Percentiles rank a stretch among this genome's conserved stretches.
phyloP scores from a whole-genome alignment of 1,140 invertebrate genomes.

The Bicyclus anynana region DNA sequence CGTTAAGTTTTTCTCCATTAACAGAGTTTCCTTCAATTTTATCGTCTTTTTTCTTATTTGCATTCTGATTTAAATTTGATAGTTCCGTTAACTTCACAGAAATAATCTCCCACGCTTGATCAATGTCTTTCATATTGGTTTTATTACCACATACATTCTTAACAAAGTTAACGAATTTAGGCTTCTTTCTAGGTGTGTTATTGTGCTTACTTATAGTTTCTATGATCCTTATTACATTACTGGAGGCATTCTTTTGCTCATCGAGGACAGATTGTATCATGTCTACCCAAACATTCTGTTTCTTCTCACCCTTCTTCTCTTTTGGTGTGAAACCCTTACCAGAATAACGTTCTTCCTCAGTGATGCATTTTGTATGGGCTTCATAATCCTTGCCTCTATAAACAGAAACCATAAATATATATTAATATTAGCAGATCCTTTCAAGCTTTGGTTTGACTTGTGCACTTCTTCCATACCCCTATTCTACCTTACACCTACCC shows the following conservation, averaged over 20 bases:
- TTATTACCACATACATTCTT: slow-evolving; percentile 80
- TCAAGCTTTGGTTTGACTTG: too few relatives aligned
- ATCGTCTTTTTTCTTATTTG: slow-evolving; percentile 35
- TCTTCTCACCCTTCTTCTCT: slow-evolving; percentile 92
- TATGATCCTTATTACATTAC: slow-evolving; percentile 81
- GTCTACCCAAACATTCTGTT: slow-evolving; percentile 93
- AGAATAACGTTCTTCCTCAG: slow-evolving; percentile 93
- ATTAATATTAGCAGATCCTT: not conserved
- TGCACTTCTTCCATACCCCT: too few relatives aligned
- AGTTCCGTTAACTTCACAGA: slow-evolving; percentile 80
- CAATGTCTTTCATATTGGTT: slow-evolving; percentile 77
- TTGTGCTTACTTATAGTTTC: slow-evolving; percentile 84
- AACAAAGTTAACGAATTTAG: slow-evolving; percentile 91
- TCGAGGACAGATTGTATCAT: slow-evolving; percentile 87
- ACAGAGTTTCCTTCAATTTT: slow-evolving; percentile 36
- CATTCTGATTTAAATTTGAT: slow-evolving; percentile 62
- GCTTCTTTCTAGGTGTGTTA: slow-evolving; percentile 95
- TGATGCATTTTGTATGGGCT: slow-evolving; percentile 93
- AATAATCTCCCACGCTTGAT: slow-evolving; percentile 83
- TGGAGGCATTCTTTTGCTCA: slow-evolving; percentile 77
- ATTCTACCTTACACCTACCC: too few relatives aligned
- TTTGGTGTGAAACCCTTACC: slow-evolving; percentile 89
- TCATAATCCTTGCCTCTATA: slow-evolving; percentile 88
- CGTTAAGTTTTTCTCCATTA: slow-evolving; percentile 22
- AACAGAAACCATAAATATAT: slow-evolving; percentile 40